Base-by-base conservation (phyloP, 2,888 invertebrate genomes). In the Hydroisotoma schaefferi region DNA sequence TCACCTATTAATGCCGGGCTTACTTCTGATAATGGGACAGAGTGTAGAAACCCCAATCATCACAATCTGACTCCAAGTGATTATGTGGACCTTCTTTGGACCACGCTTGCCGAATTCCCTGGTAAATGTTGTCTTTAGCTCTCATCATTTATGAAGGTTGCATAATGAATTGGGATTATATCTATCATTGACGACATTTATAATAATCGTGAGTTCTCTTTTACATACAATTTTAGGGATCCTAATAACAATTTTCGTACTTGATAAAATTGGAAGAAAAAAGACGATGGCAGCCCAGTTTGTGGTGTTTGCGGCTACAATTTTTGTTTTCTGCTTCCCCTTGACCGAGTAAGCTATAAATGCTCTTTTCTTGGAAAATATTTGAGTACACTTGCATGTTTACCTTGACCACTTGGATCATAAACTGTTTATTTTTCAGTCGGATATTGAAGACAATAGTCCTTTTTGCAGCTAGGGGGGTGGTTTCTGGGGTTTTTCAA, bases 281-380 rank as follows among this genome's bases (percentile, higher is more conserved):
- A 87, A 86, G 74, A 95, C 94, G 0, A 94, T 95, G 90, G 92
- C 92, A 0, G 80, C 87, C n/a, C 94, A 95, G 76, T 90, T 94
- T 76, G 80, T 90, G 10, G 83, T 90, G 70, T 95, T 91, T 76
- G 86, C 91, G 0, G 75, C 87, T 2, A 80, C 81, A 72, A 79
- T 80, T 20, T 76, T 80, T 43, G 59, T 62, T 6, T 73, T 73
- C 43, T 61, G 67, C 27, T 71, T 71, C 54, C 68, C 63, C n/a
- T 65, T 73, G 29, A 55, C 63, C 27, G 84, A 84, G 87, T 87
- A 79, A 81, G 82, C 79, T 23, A 20, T 46, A 22, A 20, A 23
- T 15, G n/a, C n/a, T n/a, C n/a, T n/a, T n/a, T n/a, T n/a, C n/a
- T n/a, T n/a, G n/a, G n/a, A n/a, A n/a, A n/a, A n/a, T n/a, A n/a